These are phyloP conservation scores for Drosophila asahinai DNA, from an alignment of 1,140 invertebrate species.

Conservation along the genomic window DNA sequence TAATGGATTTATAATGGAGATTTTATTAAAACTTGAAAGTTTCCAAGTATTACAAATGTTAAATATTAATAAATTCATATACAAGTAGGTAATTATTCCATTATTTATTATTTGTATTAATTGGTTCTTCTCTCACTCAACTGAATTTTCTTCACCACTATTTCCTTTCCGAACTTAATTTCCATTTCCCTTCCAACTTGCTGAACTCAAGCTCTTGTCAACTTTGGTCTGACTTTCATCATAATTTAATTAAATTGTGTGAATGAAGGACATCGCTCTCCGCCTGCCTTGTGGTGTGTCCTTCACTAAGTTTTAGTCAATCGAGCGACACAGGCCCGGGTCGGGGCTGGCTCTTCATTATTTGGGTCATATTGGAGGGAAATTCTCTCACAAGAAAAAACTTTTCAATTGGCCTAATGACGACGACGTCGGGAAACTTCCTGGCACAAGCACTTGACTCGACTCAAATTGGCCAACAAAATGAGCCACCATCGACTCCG, in stretches of 20 bases:
- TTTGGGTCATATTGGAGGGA: conserved; percentile 54
- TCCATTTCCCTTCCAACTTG: conserved; percentile 11
- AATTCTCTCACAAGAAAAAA: conserved; percentile 41
- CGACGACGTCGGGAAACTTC: conserved; percentile 49
- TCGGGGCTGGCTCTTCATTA: conserved; percentile 30
- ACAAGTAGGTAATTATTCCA: not conserved
- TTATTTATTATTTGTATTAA: not conserved
- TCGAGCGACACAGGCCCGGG: conserved; percentile 43
- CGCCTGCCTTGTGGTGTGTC: conserved; percentile 15
- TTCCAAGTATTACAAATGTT: too few relatives aligned
- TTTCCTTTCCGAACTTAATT: conserved; percentile 11
- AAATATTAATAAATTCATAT: too few relatives aligned
- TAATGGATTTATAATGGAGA: not conserved
- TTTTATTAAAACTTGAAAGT: too few relatives aligned
- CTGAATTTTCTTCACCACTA: not conserved
- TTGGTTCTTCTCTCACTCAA: not conserved
- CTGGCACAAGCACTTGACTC: conserved; percentile 44
- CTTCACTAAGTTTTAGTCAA: conserved; percentile 33
- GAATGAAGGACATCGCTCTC: conserved; percentile 26
- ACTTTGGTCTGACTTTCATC: conserved; percentile 29
- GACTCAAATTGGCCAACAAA: conserved; percentile 53
- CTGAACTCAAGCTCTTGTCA: conserved; percentile 27
- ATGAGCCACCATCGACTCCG: conserved; percentile 26
- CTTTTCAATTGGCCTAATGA: conserved; percentile 61
- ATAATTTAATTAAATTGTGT: conserved; percentile 75